Base-by-base conservation (phyloP, 2,797 vertebrate genomes). In the Aphelocoma californica region DNA sequence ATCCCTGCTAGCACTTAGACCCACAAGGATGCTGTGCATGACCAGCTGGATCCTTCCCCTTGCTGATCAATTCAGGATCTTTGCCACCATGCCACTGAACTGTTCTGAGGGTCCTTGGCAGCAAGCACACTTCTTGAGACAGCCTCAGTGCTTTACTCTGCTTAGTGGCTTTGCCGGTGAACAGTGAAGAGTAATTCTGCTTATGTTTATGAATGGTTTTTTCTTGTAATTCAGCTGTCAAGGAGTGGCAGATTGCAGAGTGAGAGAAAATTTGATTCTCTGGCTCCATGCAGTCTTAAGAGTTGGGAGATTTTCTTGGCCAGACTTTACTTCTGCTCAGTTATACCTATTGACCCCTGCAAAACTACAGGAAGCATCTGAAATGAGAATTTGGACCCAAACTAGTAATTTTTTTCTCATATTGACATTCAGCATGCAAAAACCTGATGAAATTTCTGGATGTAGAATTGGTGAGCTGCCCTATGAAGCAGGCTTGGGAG, bases 1-100 rank as follows among this genome's bases (percentile, higher is more conserved):
- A 81, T 42, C 24, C 45, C 82, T 0, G 0, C 20, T 17, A 64
- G 50, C 1, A 0, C 47, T 86, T 45, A 57, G 10, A 50, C 44
- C 44, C 34, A 28, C 1, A 2, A 81, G 32, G 40, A 50, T 62
- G 31, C 36, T 4, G 23, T 54, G 18, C 0, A 0, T 51, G 36
- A 75, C 18, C 5, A 7, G 66, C 13, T 11, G 3, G 36, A 64
- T 62, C 45, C 67, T 54, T 54, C 7, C 1, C 31, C 20, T 83
- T n/a, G 8, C 40, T 5, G 32, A 71, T 23, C 16, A 18, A 7
- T 36, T 81, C 18, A 70, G 60, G 70, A 67, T 45, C n/a, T 92
- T 79, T 34, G 4, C 61, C 32, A 62, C 40, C 31, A 32, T 3
- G 12, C 23, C 57, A 40, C 34, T 36, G 83, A 75, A 28, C 17